These are phyloP conservation scores for Sternarchorhynchus goeldii DNA, from an alignment of 2,797 vertebrate genomes.

Conservation along the genomic window DNA sequence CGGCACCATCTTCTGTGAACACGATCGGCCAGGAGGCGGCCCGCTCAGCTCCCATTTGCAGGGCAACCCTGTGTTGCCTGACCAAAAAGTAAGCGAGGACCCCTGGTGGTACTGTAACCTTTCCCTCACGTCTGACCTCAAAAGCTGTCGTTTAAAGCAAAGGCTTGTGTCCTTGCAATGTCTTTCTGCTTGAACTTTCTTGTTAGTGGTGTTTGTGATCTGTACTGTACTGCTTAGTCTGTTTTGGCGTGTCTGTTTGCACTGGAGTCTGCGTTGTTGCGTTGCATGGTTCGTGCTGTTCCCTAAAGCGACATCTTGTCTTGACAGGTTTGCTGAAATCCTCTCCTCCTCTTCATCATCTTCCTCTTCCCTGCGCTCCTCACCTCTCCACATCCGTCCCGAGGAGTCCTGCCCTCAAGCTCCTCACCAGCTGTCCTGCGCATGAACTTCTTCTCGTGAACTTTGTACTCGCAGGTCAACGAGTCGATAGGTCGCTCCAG, in stretches of 20 bases:
- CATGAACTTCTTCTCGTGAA: slow-evolving; percentile 17
- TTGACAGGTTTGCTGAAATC: slow-evolving; percentile 75
- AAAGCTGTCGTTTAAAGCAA: too few relatives aligned
- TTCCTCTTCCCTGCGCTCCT: not conserved
- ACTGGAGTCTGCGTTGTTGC: not conserved
- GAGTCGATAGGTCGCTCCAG: not conserved
- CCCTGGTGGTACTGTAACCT: too few relatives aligned
- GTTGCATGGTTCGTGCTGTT: not conserved
- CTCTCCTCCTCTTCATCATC: not conserved
- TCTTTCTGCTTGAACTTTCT: not conserved
- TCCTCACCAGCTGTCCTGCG: slow-evolving; percentile 48
- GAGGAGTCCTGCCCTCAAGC: not conserved
- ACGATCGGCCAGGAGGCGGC: slow-evolving; percentile 75
- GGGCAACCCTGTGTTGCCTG: slow-evolving; percentile 75
- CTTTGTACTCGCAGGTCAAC: slow-evolving; percentile 15
- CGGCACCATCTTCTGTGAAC: slow-evolving; percentile 83
- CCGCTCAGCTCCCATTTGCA: slow-evolving; percentile 76
- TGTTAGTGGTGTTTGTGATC: not conserved
- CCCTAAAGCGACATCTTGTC: slow-evolving; percentile 18
- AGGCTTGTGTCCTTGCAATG: not conserved
- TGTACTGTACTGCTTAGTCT: too few relatives aligned
- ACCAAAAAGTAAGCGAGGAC: slow-evolving; percentile 77
- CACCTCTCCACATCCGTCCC: not conserved
- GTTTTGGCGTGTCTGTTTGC: not conserved
- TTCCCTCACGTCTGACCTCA: too few relatives aligned